A percentile compares a stretch with the other conserved stretches of the same genome.
Evolutionary conservation across 1,140 invertebrate genomes (phyloP).

Genomic region (Lepidostoma basale): DNA sequence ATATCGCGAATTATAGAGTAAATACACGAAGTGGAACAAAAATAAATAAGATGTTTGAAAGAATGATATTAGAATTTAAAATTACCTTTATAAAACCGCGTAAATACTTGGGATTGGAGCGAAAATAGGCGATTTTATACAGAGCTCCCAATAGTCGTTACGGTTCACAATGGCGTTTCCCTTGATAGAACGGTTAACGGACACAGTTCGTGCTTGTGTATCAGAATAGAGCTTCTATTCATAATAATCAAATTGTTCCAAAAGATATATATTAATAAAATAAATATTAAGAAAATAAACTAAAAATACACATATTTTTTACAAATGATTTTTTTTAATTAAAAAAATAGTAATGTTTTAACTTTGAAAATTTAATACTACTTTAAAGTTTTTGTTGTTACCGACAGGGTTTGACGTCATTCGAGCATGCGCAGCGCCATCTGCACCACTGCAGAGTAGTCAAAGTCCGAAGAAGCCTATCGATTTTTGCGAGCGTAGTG

Average conservation of each 20-base stretch:
- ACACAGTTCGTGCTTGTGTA: not conserved
- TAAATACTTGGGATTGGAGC: conserved; percentile 67
- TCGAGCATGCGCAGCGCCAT: conserved; percentile 60
- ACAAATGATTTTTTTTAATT: not conserved
- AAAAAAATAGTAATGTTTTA: not conserved
- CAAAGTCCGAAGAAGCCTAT: conserved; percentile 68
- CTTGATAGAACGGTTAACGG: conserved; percentile 25
- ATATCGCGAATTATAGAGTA: conserved; percentile 53
- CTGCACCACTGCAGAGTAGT: conserved; percentile 68
- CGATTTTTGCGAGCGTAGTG: conserved; percentile 76
- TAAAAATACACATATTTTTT: not conserved
- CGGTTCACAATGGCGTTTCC: conserved; percentile 74
- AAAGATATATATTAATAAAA: not conserved
- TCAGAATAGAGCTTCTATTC: conserved; percentile 15
- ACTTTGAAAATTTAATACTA: conserved; percentile 18
- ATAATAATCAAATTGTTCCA: conserved; percentile 4
- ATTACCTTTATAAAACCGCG: conserved; percentile 60
- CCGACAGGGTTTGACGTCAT: conserved; percentile 60
- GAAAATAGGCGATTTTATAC: conserved; percentile 70
- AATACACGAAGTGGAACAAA: conserved; percentile 53
- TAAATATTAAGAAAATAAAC: not conserved
- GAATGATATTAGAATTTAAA: conserved; percentile 50
- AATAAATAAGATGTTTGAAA: conserved; percentile 53
- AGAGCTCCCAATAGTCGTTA: conserved; percentile 70
- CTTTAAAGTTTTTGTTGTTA: conserved; percentile 48